Percentiles rank a stretch among this genome's conserved stretches.
These are phyloP conservation scores for Pseudococcus viburni DNA, from an alignment of 2,888 invertebrate species.

Conservation along the genomic window DNA sequence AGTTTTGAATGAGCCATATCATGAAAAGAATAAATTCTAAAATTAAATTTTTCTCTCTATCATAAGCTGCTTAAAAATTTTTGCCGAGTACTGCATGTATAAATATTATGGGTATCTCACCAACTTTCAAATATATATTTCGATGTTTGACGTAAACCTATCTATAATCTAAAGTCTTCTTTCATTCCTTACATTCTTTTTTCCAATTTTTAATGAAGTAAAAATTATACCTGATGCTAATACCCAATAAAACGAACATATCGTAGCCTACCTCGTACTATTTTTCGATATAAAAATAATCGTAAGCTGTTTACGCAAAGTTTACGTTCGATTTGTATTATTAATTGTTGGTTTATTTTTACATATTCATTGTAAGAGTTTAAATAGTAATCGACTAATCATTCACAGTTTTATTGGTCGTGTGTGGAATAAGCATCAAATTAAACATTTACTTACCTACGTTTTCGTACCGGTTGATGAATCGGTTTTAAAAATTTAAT, in stretches of 20 bases:
- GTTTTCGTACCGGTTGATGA: background rate
- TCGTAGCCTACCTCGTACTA: background rate
- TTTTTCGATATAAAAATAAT: background rate
- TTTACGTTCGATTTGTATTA: background rate
- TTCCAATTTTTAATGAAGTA: background rate
- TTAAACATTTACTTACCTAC: background rate
- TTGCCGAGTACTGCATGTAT: no score
- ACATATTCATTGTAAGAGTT: background rate
- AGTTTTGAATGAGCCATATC: no score
- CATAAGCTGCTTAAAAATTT: no score
- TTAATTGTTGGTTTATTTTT: constrained; percentile 5
- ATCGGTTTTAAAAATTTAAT: background rate
- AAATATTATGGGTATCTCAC: no score
- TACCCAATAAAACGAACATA: background rate
- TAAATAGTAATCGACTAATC: background rate
- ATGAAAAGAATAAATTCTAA: no score
- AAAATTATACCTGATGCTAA: background rate
- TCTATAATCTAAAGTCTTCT: no score
- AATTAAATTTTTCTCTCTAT: no score
- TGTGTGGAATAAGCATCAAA: background rate
- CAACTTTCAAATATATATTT: no score
- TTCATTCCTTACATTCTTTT: no score
- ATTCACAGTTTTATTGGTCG: background rate
- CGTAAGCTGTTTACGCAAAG: background rate
- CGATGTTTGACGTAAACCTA: no score